These are phyloP conservation scores for Tinea semifulvella DNA, from an alignment of 2,888 invertebrate genomes.

Conservation along the genomic window DNA sequence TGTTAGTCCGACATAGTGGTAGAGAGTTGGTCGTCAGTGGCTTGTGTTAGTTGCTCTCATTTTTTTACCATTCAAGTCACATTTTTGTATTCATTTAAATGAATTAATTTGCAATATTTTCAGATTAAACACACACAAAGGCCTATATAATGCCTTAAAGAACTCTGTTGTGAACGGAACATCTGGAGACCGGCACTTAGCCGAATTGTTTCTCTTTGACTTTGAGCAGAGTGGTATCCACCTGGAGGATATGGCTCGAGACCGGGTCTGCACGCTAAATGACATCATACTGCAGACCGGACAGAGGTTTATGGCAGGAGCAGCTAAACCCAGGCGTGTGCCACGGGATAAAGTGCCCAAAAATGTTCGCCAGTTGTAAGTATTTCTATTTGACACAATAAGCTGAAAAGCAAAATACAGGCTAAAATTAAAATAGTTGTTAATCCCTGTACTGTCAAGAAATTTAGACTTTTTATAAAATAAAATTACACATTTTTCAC, in stretches of 20 bases:
- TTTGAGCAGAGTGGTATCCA: conserved; percentile 99
- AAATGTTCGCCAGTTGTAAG: conserved; percentile 77
- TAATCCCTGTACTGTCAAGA: no score
- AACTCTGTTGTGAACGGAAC: conserved; percentile 78
- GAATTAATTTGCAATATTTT: conserved; percentile 20
- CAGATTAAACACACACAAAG: conserved; percentile 90
- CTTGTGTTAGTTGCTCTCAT: no score
- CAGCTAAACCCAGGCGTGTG: conserved; percentile 74
- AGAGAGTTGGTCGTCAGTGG: no score
- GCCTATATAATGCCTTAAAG: conserved; percentile 81
- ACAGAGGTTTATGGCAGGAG: conserved; percentile 83
- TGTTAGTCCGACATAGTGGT: no score
- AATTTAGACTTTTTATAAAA: no score
- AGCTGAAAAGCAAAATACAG: no score
- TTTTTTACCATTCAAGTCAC: no score
- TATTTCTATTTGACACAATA: no score
- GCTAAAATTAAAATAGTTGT: no score
- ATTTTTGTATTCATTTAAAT: no score
- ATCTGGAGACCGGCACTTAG: conserved; percentile 85
- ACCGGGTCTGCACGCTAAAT: conserved; percentile 84
- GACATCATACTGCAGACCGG: conserved; percentile 86
- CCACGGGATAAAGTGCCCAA: conserved; percentile 73
- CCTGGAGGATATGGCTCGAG: conserved; percentile 76
- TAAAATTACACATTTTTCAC: no score
- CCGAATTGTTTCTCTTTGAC: conserved; percentile 91